Percentiles rank a stretch among this genome's conserved stretches.
phyloP scores from a whole-genome alignment of 2,888 invertebrate genomes.

The Nephrocerus scutellatus region DNA sequence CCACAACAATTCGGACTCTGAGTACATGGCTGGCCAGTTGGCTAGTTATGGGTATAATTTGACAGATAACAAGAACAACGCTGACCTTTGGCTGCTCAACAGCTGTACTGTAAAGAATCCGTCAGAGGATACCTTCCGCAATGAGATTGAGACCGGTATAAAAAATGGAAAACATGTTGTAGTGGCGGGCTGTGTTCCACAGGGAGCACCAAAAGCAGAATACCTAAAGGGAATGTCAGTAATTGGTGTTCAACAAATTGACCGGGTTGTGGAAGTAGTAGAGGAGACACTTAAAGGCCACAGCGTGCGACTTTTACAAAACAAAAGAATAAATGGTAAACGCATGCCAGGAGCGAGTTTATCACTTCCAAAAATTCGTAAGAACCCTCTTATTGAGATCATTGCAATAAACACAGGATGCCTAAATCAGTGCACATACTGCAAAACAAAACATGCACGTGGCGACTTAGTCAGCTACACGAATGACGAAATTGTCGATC shows the following conservation, averaged over 20 bases:
- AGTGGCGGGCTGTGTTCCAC: slow-evolving; percentile 96
- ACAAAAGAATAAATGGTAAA: slow-evolving; percentile 69
- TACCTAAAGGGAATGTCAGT: slow-evolving; percentile 66
- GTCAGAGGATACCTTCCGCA: slow-evolving; percentile 87
- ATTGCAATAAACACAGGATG: slow-evolving; percentile 95
- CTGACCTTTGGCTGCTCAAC: slow-evolving; percentile 92
- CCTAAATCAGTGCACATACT: slow-evolving; percentile 96
- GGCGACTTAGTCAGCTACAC: slow-evolving; percentile 94
- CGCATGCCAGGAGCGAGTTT: slow-evolving; percentile 84
- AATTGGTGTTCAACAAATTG: slow-evolving; percentile 98
- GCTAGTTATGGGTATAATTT: slow-evolving; percentile 80
- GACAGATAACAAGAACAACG: slow-evolving; percentile 69
- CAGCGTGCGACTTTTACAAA: slow-evolving; percentile 69
- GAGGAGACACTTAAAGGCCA: slow-evolving; percentile 94
- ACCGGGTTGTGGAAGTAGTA: slow-evolving; percentile 93
- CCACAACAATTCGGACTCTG: slow-evolving; percentile 95
- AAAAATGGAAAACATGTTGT: slow-evolving; percentile 75
- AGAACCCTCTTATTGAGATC: slow-evolving; percentile 94
- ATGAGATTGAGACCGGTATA: slow-evolving; percentile 73
- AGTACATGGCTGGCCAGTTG: slow-evolving; percentile 97
- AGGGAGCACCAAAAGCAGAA: slow-evolving; percentile 73
- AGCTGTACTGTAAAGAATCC: slow-evolving; percentile 98
- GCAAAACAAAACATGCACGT: slow-evolving; percentile 95
- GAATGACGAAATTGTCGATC: slow-evolving; percentile 78
- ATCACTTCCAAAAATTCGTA: slow-evolving; percentile 85